Conservation (phyloP, 2,888 invertebrate species). For the Plutella xylostella region DNA sequence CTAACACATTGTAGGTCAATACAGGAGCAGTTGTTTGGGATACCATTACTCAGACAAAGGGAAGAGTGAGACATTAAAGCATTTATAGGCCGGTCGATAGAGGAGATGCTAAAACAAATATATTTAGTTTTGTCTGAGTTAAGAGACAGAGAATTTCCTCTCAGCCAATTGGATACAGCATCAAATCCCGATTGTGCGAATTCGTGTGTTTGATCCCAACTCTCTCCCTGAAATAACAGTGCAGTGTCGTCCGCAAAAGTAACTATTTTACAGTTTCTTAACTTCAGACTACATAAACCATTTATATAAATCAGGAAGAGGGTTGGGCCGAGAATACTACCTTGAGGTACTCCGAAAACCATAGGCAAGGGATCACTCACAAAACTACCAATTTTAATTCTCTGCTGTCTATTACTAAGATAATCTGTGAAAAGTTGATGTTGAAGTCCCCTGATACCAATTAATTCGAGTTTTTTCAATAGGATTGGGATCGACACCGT, state of each 20-base stretch:
- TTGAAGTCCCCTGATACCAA: neutral
- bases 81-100: neutral
- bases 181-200: neutral
- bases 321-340: neutral
- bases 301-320: neutral
- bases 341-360: neutral
- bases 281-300: neutral
- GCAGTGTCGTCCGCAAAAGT: neutral
- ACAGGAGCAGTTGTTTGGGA: neutral
- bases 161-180: neutral
- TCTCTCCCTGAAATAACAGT: neutral
- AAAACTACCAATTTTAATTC: neutral
- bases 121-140: neutral
- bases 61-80: neutral
- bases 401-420: neutral
- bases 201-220: neutral
- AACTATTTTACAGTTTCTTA: neutral
- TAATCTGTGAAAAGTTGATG: neutral
- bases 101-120: neutral
- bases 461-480: neutral
- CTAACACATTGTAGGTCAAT: neutral
- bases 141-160: neutral
- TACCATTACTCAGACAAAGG: neutral
- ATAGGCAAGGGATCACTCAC: neutral
- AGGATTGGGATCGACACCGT: neutral